Base-by-base conservation (phyloP, 2,113 vertebrate genomes). In the Prochilodus magdalenae region DNA sequence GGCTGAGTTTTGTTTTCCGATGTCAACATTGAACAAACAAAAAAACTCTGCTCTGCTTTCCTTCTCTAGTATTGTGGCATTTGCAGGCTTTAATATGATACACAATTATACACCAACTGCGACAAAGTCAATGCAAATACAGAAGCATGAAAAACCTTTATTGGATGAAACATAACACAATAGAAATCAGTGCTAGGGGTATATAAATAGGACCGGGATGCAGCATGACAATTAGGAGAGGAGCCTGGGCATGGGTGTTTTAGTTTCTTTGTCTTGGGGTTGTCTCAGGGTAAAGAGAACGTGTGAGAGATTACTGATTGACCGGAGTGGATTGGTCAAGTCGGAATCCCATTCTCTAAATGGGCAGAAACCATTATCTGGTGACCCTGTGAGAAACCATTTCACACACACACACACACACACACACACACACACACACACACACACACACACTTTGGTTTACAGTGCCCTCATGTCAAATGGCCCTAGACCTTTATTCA, bases 381-480 rank as follows among this genome's bases (percentile, higher is more conserved):
- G 66, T 80, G 67, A 81, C 51, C 59, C 74, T 51, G 47, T 16
- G 5, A 18, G 40, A 73, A 73, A 74, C 49, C 71, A 66, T 67
- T 81, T n/a, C n/a, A n/a, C n/a, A n/a, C n/a, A 74, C 60, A 82
- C 12, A 30, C 57, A 74, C 60, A 82, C 12, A 30, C 57, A 74
- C 60, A 82, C 12, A 30, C 57, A 74, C 60, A 82, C 12, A 30
- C 57, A 74, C 60, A 82, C 12, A 30, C 57, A 74, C 60, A 82
- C 12, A 30, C 57, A 74, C 60, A 82, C 12, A 74, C 60, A 82
- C 12, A 30, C 57, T 82, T 75, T 79, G 47, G 77, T 51, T 79
- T 60, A 62, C 79, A 83, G 81, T 86, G 73, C 77, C 77, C 77
- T 83, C 66, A n/a, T 33, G 22, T 86, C 59, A 75, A 20, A 59